phyloP scores from a whole-genome alignment of 2,113 vertebrate species.

The Indicator indicator region DNA sequence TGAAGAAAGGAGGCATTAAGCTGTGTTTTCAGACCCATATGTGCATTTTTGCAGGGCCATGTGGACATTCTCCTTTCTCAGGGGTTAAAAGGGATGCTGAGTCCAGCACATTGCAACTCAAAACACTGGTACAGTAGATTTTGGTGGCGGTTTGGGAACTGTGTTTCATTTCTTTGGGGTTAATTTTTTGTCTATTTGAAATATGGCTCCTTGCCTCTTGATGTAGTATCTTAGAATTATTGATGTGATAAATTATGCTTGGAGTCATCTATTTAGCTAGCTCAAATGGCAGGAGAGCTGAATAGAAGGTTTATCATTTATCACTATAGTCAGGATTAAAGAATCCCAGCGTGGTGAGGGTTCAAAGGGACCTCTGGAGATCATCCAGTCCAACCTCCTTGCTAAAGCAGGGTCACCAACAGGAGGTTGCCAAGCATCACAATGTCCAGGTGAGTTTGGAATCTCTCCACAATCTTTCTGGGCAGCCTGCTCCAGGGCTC shows the following conservation, averaged over 20 bases:
- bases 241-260: neutral
- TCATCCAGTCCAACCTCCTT: too few species aligned
- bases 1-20: neutral
- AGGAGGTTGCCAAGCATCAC: too few species aligned
- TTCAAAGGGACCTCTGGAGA: too few species aligned
- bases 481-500: too few species aligned
- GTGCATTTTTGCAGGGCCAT: rapidly evolving
- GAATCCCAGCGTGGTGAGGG: neutral
- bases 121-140: rapidly evolving
- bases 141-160: neutral
- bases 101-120: neutral
- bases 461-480: too few species aligned
- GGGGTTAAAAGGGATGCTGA: rapidly evolving
- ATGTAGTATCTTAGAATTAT: neutral
- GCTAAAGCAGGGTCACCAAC: too few species aligned
- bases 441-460: too few species aligned
- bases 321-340: neutral
- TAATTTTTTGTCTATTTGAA: neutral
- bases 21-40: neutral
- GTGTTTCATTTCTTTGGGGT: neutral
- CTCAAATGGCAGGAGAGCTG: neutral
- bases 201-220: neutral
- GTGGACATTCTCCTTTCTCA: rapidly evolving
- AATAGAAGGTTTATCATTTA: neutral
- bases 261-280: neutral